Evolutionary conservation across 2,797 vertebrate species (phyloP).

Genomic region (Oreonectes daqikongensis): DNA sequence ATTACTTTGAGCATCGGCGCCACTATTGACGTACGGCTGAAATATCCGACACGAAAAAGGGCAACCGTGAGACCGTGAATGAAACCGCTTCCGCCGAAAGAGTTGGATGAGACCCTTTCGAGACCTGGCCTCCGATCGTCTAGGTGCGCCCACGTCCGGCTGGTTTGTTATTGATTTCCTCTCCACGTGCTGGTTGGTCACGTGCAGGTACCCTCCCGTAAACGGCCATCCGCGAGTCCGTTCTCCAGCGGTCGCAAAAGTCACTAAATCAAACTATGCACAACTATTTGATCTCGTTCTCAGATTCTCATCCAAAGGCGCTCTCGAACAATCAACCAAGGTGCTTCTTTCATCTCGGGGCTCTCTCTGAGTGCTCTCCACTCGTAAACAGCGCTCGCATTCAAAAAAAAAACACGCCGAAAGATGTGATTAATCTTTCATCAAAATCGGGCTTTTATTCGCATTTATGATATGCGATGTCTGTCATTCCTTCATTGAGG

Average conservation of each 20-base stretch:
- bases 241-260: conserved; percentile 20
- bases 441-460: conserved; percentile 56
- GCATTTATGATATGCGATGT: conserved; percentile 54
- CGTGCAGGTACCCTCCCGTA: background rate
- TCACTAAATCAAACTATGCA: conserved; percentile 24
- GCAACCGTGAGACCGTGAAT: conserved; percentile 37
- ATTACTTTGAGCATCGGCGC: conserved; percentile 60
- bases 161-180: background rate
- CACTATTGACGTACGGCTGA: conserved; percentile 52
- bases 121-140: background rate
- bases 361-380: conserved; percentile 36
- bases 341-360: conserved; percentile 40
- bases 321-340: conserved; percentile 44
- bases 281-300: conserved; percentile 47
- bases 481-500: conserved; percentile 59
- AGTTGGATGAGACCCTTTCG: background rate
- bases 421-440: conserved; percentile 59
- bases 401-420: conserved; percentile 37
- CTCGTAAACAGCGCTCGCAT: conserved; percentile 34
- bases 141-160: no score
- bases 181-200: background rate
- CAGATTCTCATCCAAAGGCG: conserved; percentile 44
- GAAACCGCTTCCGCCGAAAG: conserved; percentile 29
- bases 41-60: conserved; percentile 48
- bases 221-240: background rate